Evolutionary conservation across 1,140 invertebrate species (phyloP).

Genomic region (Pseudobourletiella spinata): DNA sequence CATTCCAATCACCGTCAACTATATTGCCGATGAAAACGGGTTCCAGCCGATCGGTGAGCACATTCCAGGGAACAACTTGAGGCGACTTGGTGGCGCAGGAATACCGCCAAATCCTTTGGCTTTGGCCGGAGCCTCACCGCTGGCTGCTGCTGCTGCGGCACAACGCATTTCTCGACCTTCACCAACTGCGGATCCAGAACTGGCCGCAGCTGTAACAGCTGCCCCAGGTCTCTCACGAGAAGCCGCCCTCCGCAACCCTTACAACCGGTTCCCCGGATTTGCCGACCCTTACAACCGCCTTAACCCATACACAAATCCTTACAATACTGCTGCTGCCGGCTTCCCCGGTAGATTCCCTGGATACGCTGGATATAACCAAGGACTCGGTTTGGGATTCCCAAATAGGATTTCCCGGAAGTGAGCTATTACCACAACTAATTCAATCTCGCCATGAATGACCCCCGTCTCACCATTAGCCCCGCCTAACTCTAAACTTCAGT

Average conservation of each 20-base stretch:
- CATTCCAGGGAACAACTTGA: constrained; percentile 13
- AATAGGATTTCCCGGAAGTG: too few species aligned
- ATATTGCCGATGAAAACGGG: constrained; percentile 28
- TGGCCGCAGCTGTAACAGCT: background rate
- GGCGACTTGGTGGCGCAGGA: background rate
- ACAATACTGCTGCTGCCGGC: too few species aligned
- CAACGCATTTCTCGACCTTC: background rate
- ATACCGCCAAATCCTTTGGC: background rate
- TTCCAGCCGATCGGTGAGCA: constrained; percentile 21
- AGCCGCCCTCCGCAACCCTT: background rate
- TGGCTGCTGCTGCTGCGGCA: background rate
- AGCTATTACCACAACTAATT: too few species aligned
- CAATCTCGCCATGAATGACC: too few species aligned
- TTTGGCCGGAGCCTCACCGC: background rate
- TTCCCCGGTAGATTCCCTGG: too few species aligned
- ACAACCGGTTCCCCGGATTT: background rate
- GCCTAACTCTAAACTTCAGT: too few species aligned
- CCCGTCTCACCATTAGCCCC: too few species aligned
- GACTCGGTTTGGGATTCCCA: too few species aligned
- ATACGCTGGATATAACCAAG: too few species aligned
- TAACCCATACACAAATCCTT: background rate
- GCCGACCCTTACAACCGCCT: too few species aligned
- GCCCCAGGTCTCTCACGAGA: background rate
- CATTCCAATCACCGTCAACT: background rate
- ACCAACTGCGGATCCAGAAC: too few species aligned